Evolutionary conservation across 1,140 invertebrate genomes (phyloP).

Genomic region (Brachionus asplanchnoidis): DNA sequence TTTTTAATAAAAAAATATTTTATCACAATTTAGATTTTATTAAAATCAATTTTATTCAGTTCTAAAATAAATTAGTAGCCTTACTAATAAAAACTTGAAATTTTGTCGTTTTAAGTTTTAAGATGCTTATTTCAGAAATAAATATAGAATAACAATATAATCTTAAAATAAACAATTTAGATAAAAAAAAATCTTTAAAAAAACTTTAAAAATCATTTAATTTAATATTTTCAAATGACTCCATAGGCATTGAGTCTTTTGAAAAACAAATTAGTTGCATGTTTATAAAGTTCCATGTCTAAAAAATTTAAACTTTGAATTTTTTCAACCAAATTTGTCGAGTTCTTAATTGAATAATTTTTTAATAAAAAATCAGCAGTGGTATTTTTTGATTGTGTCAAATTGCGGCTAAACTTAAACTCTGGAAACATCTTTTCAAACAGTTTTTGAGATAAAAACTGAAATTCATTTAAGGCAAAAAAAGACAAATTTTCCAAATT

Average conservation of each 20-base stretch:
- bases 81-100: no score
- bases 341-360: constrained; percentile 61
- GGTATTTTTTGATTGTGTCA: neutral
- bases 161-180: neutral
- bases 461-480: constrained; percentile 91
- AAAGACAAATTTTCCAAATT: constrained; percentile 91
- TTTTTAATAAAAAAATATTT: no score
- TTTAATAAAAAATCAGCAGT: neutral
- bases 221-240: neutral
- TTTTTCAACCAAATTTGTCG: constrained; percentile 66
- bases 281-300: constrained; percentile 87
- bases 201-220: neutral
- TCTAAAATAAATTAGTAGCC: no score
- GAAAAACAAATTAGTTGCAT: constrained; percentile 80
- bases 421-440: neutral
- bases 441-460: constrained; percentile 64
- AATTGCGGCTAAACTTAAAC: neutral
- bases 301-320: constrained; percentile 77
- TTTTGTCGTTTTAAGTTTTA: no score
- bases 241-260: constrained; percentile 66
- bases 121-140: no score
- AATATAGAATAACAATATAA: no score
- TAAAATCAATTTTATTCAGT: no score
- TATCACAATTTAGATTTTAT: no score
- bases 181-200: neutral